phyloP scores from a whole-genome alignment of 2,113 vertebrate species.

The Salvator merianae region DNA sequence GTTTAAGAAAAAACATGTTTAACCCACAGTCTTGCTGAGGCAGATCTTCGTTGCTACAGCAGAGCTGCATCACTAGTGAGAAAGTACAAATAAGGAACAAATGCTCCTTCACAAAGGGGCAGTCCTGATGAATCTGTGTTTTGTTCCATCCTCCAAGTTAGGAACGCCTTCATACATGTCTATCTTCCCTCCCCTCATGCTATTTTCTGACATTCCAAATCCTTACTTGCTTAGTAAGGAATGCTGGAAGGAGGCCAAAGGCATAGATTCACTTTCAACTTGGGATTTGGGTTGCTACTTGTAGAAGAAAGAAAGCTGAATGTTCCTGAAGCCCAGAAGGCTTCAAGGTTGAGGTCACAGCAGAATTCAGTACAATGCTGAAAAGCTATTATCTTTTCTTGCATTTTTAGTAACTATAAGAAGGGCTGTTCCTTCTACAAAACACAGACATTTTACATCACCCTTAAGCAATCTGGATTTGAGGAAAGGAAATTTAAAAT shows the following conservation, averaged over 20 bases:
- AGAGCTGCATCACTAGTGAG: slow-evolving; percentile 45
- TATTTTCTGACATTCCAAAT: slow-evolving; percentile 80
- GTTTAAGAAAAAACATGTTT: slow-evolving; percentile 24
- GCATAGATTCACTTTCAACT: slow-evolving; percentile 80
- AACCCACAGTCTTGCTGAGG: neutral
- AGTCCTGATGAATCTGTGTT: slow-evolving; percentile 71
- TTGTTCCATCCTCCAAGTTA: slow-evolving; percentile 69
- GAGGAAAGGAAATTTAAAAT: neutral
- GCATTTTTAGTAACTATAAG: neutral
- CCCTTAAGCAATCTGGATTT: slow-evolving; percentile 18
- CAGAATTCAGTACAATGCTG: neutral
- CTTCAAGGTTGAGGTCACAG: neutral
- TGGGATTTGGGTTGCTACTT: slow-evolving; percentile 74
- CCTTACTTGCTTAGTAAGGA: slow-evolving; percentile 75
- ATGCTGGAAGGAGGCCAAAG: slow-evolving; percentile 80
- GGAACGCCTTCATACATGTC: slow-evolving; percentile 65
- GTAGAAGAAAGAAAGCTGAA: slow-evolving; percentile 49
- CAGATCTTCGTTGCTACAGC: slow-evolving; percentile 35
- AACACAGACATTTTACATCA: neutral
- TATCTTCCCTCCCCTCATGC: slow-evolving; percentile 66
- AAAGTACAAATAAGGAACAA: slow-evolving; percentile 70
- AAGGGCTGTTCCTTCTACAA: slow-evolving; percentile 17
- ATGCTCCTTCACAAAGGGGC: slow-evolving; percentile 63
- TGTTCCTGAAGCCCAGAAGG: slow-evolving; percentile 31
- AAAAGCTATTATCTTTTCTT: neutral